Percentiles rank a stretch among this genome's conserved stretches.
phyloP scores from a whole-genome alignment of 2,797 vertebrate genomes.

The Enteromius radiatus region DNA sequence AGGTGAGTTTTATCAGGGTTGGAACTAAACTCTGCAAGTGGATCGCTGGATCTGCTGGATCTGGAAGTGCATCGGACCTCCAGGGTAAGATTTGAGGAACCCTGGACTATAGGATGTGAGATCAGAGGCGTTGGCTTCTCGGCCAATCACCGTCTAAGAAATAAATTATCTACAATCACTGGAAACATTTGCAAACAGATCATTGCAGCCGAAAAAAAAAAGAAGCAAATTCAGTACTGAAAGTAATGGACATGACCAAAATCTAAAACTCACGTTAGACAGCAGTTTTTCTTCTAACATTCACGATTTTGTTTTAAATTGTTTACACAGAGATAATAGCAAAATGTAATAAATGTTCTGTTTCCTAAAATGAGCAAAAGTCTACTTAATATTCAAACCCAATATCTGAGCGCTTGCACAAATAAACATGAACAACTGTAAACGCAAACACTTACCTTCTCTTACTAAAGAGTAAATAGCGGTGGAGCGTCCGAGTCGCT shows the following conservation, averaged over 20 bases:
- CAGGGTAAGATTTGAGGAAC: too few species aligned
- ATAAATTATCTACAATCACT: constrained; percentile 12
- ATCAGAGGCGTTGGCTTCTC: background rate
- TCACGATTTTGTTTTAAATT: background rate
- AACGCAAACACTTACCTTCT: constrained; percentile 8
- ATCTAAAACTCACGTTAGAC: background rate
- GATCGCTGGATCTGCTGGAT: too few species aligned
- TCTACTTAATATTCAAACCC: background rate
- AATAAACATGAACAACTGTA: background rate
- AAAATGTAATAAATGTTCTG: background rate
- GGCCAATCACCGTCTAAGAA: background rate
- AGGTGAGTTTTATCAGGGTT: too few species aligned
- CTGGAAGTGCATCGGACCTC: too few species aligned
- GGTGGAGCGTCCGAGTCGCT: background rate
- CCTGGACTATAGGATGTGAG: background rate
- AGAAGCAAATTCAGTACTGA: background rate
- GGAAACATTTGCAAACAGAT: background rate
- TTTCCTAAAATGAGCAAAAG: background rate
- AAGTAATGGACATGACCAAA: background rate
- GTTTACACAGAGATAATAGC: background rate
- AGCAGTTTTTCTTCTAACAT: background rate
- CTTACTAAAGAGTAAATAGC: background rate
- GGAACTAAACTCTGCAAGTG: too few species aligned
- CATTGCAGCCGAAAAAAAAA: background rate
- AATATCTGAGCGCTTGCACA: background rate